Evolutionary conservation across 2,113 vertebrate species (phyloP).

Genomic region (Apeltes quadracus): DNA sequence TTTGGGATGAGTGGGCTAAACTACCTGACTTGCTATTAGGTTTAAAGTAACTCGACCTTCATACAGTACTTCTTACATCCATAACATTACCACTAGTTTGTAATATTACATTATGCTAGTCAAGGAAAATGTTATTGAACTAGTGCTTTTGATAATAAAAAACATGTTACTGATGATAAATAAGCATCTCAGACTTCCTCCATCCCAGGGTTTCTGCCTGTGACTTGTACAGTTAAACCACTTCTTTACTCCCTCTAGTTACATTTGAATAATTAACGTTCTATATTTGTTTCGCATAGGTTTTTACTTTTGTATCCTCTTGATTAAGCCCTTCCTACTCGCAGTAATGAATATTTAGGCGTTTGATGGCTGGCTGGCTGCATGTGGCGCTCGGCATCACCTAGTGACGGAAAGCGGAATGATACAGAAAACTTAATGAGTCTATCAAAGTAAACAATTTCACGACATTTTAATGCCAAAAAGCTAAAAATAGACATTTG

Average conservation of each 20-base stretch:
- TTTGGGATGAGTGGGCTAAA: background rate
- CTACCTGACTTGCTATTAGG: background rate
- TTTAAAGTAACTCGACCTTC: background rate
- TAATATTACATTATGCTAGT: no score
- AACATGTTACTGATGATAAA: background rate
- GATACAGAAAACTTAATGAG: background rate
- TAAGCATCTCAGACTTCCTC: background rate
- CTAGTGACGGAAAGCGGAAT: conserved; percentile 53
- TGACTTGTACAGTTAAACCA: background rate
- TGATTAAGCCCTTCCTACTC: background rate
- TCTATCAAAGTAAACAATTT: conserved; percentile 9
- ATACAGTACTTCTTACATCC: background rate
- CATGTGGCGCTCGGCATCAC: conserved; percentile 27
- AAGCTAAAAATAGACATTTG: conserved; percentile 14
- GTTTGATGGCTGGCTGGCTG: background rate
- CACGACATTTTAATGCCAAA: conserved; percentile 41
- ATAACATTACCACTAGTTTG: background rate
- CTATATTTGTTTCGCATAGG: background rate
- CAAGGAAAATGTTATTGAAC: background rate
- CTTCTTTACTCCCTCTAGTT: background rate
- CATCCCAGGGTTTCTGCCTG: background rate
- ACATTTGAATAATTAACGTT: background rate
- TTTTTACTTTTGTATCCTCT: background rate
- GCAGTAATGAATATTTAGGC: background rate
- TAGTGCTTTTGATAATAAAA: background rate